Conservation (phyloP, 2,113 vertebrate genomes). For the Spermophilus dauricus region DNA sequence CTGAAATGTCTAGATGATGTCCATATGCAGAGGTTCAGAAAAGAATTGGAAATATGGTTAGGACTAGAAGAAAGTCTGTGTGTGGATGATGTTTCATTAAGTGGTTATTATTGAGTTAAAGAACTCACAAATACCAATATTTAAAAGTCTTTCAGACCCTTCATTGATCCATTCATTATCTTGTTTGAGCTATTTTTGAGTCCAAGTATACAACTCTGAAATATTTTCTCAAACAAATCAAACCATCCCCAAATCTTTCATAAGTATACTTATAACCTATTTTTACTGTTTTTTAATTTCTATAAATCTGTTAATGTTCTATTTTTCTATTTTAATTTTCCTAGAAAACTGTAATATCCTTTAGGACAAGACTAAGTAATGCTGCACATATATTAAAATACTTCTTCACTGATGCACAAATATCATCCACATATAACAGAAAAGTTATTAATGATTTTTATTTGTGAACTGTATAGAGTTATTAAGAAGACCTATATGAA, state of each 20-base stretch:
- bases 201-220: slow-evolving; percentile 18
- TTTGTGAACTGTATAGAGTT: neutral
- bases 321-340: slow-evolving; percentile 13
- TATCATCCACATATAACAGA: neutral
- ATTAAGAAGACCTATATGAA: neutral
- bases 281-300: neutral
- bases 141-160: slow-evolving; percentile 9
- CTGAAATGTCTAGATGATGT: neutral
- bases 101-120: neutral
- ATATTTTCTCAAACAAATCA: slow-evolving; percentile 15
- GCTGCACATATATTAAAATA: neutral
- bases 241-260: neutral
- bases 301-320: slow-evolving; percentile 8
- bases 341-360: slow-evolving; percentile 13
- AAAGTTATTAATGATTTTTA: neutral
- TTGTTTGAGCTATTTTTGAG: neutral
- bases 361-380: neutral
- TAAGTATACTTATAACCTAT: neutral
- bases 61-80: neutral
- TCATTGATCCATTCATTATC: neutral
- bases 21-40: neutral
- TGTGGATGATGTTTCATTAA: neutral
- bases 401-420: neutral
- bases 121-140: neutral
- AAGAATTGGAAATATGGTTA: neutral